Evolutionary conservation across 2,888 invertebrate genomes (phyloP).

Genomic region (Aphodius granarius): DNA sequence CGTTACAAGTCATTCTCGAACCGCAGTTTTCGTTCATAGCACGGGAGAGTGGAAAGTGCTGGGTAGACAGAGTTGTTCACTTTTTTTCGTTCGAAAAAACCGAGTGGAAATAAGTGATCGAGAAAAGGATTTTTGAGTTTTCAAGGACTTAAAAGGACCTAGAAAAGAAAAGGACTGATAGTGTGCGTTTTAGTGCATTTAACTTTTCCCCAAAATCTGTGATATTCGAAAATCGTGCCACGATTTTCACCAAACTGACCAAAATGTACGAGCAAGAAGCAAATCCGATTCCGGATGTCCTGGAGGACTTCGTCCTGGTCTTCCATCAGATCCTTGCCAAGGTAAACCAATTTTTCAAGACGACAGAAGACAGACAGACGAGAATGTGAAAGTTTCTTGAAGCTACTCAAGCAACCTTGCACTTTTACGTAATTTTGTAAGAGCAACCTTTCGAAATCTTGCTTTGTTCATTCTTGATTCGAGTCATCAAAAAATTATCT

Average conservation of each 20-base stretch:
- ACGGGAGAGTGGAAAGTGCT: too few relatives aligned
- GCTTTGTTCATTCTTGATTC: neutral
- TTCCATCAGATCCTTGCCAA: constrained; percentile 70
- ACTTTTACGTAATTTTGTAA: constrained; percentile 9
- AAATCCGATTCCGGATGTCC: constrained; percentile 67
- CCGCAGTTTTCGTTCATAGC: too few relatives aligned
- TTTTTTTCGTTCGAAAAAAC: too few relatives aligned
- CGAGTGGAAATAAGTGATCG: too few relatives aligned
- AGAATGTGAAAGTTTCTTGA: constrained; percentile 7
- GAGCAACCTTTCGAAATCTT: neutral
- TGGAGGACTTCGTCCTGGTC: constrained; percentile 73
- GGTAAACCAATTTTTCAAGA: too few relatives aligned
- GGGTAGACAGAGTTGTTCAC: too few relatives aligned
- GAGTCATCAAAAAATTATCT: neutral
- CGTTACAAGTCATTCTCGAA: too few relatives aligned
- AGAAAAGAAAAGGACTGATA: neutral
- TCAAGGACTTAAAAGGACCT: neutral
- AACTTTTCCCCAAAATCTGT: constrained; percentile 10
- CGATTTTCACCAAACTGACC: neutral
- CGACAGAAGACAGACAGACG: too few relatives aligned
- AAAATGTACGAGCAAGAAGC: constrained; percentile 69
- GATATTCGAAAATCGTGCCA: constrained; percentile 2
- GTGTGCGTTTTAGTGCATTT: constrained; percentile 16
- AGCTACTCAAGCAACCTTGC: constrained; percentile 2
- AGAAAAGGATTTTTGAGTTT: too few relatives aligned